phyloP scores from a whole-genome alignment of 2,113 vertebrate genomes.

The Equus przewalskii region DNA sequence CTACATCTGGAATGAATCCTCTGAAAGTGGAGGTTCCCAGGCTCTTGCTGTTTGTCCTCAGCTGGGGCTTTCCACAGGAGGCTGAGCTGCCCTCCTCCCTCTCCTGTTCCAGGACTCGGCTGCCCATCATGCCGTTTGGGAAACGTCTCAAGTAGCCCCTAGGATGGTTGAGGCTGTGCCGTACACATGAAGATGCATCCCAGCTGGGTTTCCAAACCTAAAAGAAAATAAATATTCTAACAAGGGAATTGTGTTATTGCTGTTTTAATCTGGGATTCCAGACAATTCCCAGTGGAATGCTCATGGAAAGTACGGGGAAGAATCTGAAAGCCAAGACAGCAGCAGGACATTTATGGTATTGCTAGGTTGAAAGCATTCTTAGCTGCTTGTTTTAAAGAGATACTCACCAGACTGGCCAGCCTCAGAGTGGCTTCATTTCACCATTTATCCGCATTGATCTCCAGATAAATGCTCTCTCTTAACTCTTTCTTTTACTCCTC shows the following conservation, averaged over 20 bases:
- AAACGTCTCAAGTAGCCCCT: neutral
- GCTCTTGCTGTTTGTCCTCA: constrained; percentile 37
- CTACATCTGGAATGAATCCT: constrained; percentile 60
- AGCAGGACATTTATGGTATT: constrained; percentile 90
- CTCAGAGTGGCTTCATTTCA: constrained; percentile 79
- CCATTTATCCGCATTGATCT: constrained; percentile 58
- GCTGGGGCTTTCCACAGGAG: constrained; percentile 67
- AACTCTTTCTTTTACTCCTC: constrained; percentile 49
- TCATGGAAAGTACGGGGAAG: constrained; percentile 87
- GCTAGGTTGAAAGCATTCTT: constrained; percentile 83
- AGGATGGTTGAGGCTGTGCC: neutral
- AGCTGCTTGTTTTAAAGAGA: constrained; percentile 86
- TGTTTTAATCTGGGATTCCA: constrained; percentile 86
- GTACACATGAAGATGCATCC: constrained; percentile 64
- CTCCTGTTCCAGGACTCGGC: neutral
- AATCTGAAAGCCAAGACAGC: constrained; percentile 81
- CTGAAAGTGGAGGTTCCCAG: constrained; percentile 65
- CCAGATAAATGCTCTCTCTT: neutral
- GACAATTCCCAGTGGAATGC: constrained; percentile 87
- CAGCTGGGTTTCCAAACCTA: constrained; percentile 77
- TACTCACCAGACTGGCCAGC: constrained; percentile 52
- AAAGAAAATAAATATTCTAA: constrained; percentile 77
- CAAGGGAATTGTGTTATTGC: constrained; percentile 79
- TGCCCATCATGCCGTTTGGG: neutral
- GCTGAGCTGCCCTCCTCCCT: neutral